Percentiles rank a stretch among this genome's conserved stretches.
Evolutionary conservation across 1,140 invertebrate genomes (phyloP).

Genomic region (Pinna nobilis): DNA sequence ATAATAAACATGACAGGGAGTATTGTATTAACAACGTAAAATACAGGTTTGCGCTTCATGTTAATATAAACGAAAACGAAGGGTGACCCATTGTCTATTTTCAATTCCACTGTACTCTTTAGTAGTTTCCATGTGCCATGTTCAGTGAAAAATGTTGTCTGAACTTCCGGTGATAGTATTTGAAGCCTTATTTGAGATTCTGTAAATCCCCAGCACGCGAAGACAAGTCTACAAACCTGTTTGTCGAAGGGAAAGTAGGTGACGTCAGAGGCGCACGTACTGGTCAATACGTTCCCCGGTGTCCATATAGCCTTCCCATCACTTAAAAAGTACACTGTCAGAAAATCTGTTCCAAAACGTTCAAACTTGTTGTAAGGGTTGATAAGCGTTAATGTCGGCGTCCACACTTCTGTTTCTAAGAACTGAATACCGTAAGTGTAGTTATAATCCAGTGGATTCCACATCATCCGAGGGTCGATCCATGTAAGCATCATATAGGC

Average conservation of each 20-base stretch:
- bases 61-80: constrained; percentile 17
- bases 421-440: constrained; percentile 5
- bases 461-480: constrained; percentile 29
- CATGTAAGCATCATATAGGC: constrained; percentile 25
- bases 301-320: constrained; percentile 20
- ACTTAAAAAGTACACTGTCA: neutral
- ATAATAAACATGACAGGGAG: constrained; percentile 32
- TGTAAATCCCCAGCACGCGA: constrained; percentile 14
- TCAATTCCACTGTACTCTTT: neutral
- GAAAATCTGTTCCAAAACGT: constrained; percentile 24
- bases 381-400: constrained; percentile 17
- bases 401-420: constrained; percentile 29
- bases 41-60: constrained; percentile 21
- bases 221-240: constrained; percentile 4
- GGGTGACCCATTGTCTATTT: neutral
- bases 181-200: neutral
- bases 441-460: constrained; percentile 31
- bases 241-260: constrained; percentile 32
- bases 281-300: constrained; percentile 20
- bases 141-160: neutral
- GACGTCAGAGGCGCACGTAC: constrained; percentile 15
- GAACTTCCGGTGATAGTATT: neutral
- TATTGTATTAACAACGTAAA: constrained; percentile 19
- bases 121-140: constrained; percentile 27
- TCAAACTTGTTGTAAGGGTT: constrained; percentile 31